Evolutionary conservation across 2,113 vertebrate species (phyloP).

Genomic region (Pungitius pungitius): DNA sequence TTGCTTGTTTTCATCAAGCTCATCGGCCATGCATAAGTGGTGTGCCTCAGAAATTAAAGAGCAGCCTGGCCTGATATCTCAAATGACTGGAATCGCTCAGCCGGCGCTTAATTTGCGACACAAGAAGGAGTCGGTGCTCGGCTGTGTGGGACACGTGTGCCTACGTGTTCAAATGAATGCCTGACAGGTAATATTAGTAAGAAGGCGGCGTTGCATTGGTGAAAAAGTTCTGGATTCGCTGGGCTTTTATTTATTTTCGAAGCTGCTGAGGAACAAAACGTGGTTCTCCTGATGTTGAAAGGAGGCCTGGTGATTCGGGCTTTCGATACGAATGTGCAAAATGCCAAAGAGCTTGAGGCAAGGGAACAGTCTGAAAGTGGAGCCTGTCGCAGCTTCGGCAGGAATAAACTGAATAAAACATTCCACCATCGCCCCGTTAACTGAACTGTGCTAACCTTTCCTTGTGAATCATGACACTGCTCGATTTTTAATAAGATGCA

Average conservation of each 20-base stretch:
- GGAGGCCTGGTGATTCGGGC: background rate
- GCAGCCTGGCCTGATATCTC: slow-evolving; percentile 63
- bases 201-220: background rate
- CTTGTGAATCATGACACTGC: slow-evolving; percentile 49
- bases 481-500: slow-evolving; percentile 49
- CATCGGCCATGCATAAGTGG: slow-evolving; percentile 63
- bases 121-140: slow-evolving; percentile 15
- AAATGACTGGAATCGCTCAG: slow-evolving; percentile 60
- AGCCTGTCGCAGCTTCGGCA: slow-evolving; percentile 1
- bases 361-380: background rate
- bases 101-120: slow-evolving; percentile 47
- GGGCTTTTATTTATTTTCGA: background rate
- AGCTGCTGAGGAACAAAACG: background rate
- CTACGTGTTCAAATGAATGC: slow-evolving; percentile 20
- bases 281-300: background rate
- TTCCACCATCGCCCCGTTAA: slow-evolving; percentile 23
- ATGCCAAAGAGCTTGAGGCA: background rate
- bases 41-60: slow-evolving; percentile 63
- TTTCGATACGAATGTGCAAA: background rate
- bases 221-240: background rate
- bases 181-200: slow-evolving; percentile 31
- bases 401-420: slow-evolving; percentile 34
- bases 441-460: slow-evolving; percentile 50
- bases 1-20: slow-evolving; percentile 71
- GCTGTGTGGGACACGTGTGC: slow-evolving; percentile 24